Percentiles rank a stretch among this genome's conserved stretches.
These are phyloP conservation scores for Lerema accius DNA, from an alignment of 1,140 invertebrate genomes.

Conservation along the genomic window DNA sequence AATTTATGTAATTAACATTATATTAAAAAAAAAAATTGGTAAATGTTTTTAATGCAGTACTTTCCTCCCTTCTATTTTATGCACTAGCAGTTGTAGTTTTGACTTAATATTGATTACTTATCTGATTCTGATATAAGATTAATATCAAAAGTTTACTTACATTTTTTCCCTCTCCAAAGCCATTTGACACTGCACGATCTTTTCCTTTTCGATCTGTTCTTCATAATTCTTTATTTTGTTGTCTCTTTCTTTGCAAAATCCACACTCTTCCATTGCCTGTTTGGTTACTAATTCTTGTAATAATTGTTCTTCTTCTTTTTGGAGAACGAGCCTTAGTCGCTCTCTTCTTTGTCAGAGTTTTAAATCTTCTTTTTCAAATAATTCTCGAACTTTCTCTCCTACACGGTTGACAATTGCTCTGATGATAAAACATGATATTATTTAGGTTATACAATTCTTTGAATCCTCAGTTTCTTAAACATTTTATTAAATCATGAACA, in stretches of 20 bases:
- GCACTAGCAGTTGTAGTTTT: too few relatives aligned
- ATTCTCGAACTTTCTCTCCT: constrained; percentile 55
- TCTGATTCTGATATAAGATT: too few relatives aligned
- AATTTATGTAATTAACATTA: background rate
- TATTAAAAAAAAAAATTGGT: too few relatives aligned
- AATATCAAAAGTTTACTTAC: too few relatives aligned
- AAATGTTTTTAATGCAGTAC: too few relatives aligned
- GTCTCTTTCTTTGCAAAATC: constrained; percentile 55
- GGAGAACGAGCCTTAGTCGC: constrained; percentile 51
- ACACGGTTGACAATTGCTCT: constrained; percentile 64
- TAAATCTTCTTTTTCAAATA: constrained; percentile 59
- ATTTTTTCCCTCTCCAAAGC: constrained; percentile 72
- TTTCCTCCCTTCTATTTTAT: too few relatives aligned
- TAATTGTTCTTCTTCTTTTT: constrained; percentile 58
- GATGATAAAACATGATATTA: background rate
- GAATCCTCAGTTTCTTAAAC: too few relatives aligned
- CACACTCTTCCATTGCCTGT: constrained; percentile 49
- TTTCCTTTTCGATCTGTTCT: constrained; percentile 61
- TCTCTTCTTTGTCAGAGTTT: constrained; percentile 69
- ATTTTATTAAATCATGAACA: too few relatives aligned
- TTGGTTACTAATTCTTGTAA: constrained; percentile 52
- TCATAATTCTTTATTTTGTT: constrained; percentile 48
- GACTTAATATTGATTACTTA: too few relatives aligned
- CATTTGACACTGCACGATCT: constrained; percentile 54
- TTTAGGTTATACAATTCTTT: too few relatives aligned